Conservation (phyloP, 2,888 invertebrate genomes). For the Idaea dimidiata region DNA sequence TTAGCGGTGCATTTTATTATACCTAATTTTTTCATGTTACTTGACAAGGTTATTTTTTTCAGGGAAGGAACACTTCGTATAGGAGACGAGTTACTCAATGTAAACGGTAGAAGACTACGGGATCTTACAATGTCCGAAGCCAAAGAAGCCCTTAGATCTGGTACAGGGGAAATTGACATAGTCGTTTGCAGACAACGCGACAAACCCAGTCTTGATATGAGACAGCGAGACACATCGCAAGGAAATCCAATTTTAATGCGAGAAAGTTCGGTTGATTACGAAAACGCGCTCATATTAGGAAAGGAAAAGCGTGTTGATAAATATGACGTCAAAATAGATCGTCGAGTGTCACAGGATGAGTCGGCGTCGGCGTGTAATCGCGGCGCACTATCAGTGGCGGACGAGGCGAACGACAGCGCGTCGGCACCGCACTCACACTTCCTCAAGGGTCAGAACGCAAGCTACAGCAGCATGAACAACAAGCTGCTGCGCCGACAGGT, state of each 20-base stretch:
- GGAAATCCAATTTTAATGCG: slow-evolving; percentile 67
- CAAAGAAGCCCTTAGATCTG: slow-evolving; percentile 83
- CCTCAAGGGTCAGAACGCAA: slow-evolving; percentile 82
- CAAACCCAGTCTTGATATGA: slow-evolving; percentile 41
- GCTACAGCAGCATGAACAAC: slow-evolving; percentile 82
- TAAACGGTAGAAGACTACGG: slow-evolving; percentile 85
- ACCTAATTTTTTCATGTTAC: not conserved
- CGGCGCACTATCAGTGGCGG: slow-evolving; percentile 68
- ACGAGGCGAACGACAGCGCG: slow-evolving; percentile 63
- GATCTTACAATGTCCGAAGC: slow-evolving; percentile 85
- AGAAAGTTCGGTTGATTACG: slow-evolving; percentile 87
- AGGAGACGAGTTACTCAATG: slow-evolving; percentile 87
- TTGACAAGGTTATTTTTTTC: slow-evolving; percentile 34
- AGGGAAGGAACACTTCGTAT: slow-evolving; percentile 84
- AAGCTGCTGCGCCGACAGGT: slow-evolving; percentile 80
- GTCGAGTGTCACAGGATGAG: slow-evolving; percentile 82
- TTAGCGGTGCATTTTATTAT: not conserved
- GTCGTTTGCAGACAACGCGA: slow-evolving; percentile 81
- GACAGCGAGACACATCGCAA: slow-evolving; percentile 49
- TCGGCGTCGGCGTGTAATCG: slow-evolving; percentile 67
- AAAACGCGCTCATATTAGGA: slow-evolving; percentile 81
- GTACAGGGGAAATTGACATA: slow-evolving; percentile 83
- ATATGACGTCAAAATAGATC: slow-evolving; percentile 85
- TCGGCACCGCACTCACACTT: slow-evolving; percentile 77
- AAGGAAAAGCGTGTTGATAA: slow-evolving; percentile 71